Evolutionary conservation across 2,797 vertebrate species (phyloP), one percentile per base, ranked within the genome.

Genomic region (Cephalopachus bancanus): DNA sequence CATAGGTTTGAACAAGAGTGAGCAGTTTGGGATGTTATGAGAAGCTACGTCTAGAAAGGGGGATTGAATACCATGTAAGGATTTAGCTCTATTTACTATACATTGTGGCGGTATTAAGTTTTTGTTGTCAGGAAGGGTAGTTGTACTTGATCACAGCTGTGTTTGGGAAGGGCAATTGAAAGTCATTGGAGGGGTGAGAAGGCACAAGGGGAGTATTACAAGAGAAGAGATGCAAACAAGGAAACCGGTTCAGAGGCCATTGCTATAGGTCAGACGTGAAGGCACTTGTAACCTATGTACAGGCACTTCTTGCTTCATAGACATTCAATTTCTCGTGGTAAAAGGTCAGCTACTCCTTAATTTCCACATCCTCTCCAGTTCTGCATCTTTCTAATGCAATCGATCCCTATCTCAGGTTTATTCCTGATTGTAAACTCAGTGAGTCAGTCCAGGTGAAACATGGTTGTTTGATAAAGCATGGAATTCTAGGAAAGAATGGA

Each of bases 141-240:
- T 60, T 95, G 57, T 75, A 51, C 5, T 55, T 95, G 57, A 11
- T 72, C 53, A 57, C 17, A 57, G 72, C 11, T 11, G 26, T 81
- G 28, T 84, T 85, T 93, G 37, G n/a, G 49, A 69, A 96, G 87
- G 75, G n/a, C 83, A 59, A 69, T 12, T 33, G 28, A 28, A 64
- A 87, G 53, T 86, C 22, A 17, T 10, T 95, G 67, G n/a, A 71
- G 67, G 20, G 44, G 44, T 7, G 44, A 44, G 44, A 9, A n/a
- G 20, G 76, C 33, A 14, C 17, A 49, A 51, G 9, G 16, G n/a
- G 65, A 20, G 76, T 87, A 28, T 53, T 69, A 75, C 7, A 26
- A 75, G 51, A 75, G 62, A 60, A 76, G 37, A 60, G 44, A 33
- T 24, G 53, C 51, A 78, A 93, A 62, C 33, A 57, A 62, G 30